phyloP scores from a whole-genome alignment of 2,113 vertebrate genomes.

The Nesoenas mayeri region DNA sequence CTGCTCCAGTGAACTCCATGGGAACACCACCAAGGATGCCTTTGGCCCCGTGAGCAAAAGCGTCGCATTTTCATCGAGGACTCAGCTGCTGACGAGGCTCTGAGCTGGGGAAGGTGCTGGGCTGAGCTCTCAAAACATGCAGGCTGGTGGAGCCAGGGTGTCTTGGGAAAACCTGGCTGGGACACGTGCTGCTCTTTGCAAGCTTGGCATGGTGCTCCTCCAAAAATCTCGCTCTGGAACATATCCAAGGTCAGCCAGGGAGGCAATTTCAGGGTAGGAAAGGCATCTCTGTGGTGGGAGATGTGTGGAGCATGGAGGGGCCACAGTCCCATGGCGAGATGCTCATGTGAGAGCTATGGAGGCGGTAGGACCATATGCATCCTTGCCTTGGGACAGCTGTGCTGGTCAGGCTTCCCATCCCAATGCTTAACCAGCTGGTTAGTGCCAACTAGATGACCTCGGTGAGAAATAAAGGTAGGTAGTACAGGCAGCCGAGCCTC shows the following conservation, averaged over 20 bases:
- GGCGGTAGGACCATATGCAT: rapidly evolving
- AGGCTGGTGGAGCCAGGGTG: neutral
- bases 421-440: neutral
- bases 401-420: rapidly evolving
- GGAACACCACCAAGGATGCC: rapidly evolving
- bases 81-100: rapidly evolving
- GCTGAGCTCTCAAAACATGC: neutral
- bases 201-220: neutral
- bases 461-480: neutral
- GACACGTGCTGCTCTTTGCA: neutral
- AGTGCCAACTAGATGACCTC: neutral
- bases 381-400: neutral
- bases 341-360: neutral
- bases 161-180: neutral
- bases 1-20: neutral
- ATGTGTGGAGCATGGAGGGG: rapidly evolving
- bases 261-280: rapidly evolving
- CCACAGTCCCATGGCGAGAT: rapidly evolving
- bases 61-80: rapidly evolving
- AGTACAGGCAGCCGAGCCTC: neutral
- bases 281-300: neutral
- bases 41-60: neutral
- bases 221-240: rapidly evolving
- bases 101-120: neutral
- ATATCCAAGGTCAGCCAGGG: neutral